Evolutionary conservation across 1,140 invertebrate species (phyloP), one percentile per base, ranked within the genome.

Genomic region (Pseudomyrmex concolor): DNA sequence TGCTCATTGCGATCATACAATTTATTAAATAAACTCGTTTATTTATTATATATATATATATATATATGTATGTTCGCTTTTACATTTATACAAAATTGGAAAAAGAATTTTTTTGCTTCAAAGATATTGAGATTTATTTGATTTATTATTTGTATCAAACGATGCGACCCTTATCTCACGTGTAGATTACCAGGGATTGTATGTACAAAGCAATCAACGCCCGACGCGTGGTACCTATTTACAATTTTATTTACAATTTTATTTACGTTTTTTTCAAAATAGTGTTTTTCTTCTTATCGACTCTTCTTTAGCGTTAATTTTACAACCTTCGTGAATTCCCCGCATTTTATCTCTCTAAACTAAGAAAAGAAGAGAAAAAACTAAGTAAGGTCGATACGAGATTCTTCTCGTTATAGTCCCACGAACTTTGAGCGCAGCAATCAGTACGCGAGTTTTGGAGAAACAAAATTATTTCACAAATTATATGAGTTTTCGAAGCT

Each of bases 1-100:
- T 45, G 48, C 17, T 70, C 22, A 55, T 83, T 82, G 57, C 48
- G 64, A 67, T 80, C 76, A 63, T 86, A 84, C 62, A 80, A 85
- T 89, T 91, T 90, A 90, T 92, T 92, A 91, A 92, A 92, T 91
- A 92, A 84, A 89, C 74, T 86, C 71, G 88, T 66, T 78, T 90
- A 87, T 66, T 86, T 48, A 19, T 85, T n/a, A 7, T 88, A 50
- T 13, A 50, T 50, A 10, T 12, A 12, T 50, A 25, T 12, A 12
- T 50, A 50, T 13, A 13, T 51, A 34, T 34, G 5, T 80, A 73
- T 72, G 73, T 83, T n/a, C 15, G 63, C 74, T 92, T 34, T 91
- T 93, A 93, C 91, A 93, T 93, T 93, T 93, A 91, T 93, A 93
- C 92, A 93, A 92, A 93, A 93, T 84, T 89, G 87, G 84, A 89